Evolutionary conservation across 2,797 vertebrate genomes (phyloP).

Genomic region (Gallinago nigripennis): DNA sequence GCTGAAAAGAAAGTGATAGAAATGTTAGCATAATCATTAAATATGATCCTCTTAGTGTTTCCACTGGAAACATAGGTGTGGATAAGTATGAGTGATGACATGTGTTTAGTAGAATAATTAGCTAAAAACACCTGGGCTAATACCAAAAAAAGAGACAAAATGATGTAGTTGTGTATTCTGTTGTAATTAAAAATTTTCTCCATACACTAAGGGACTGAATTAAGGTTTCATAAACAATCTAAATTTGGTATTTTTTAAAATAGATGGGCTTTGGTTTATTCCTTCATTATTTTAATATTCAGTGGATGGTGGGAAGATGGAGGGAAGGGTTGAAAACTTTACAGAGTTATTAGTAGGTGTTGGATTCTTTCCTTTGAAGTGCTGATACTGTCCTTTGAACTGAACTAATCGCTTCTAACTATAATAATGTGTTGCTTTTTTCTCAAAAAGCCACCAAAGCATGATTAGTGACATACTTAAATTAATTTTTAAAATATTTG

Average conservation of each 20-base stretch:
- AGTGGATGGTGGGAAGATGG: not conserved
- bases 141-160: not conserved
- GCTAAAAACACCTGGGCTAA: not conserved
- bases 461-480: not conserved
- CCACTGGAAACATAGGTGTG: not conserved
- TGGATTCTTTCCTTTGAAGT: slow-evolving; percentile 3
- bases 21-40: slow-evolving; percentile 51
- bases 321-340: not conserved
- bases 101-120: slow-evolving; percentile 27
- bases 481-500: not conserved
- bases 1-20: slow-evolving; percentile 86
- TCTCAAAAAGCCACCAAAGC: not conserved
- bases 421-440: not conserved
- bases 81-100: not conserved
- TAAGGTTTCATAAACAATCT: not conserved
- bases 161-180: not conserved
- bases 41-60: slow-evolving; percentile 26
- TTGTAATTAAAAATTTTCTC: not conserved
- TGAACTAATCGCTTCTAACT: not conserved
- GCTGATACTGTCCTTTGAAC: not conserved
- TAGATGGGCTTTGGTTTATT: not conserved
- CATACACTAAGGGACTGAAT: not conserved
- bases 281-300: not conserved
- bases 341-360: not conserved
- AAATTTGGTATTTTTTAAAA: not conserved